Evolutionary conservation across 2,888 invertebrate species (phyloP), one percentile per base, ranked within the genome.

Genomic region (Notodonta dromedarius): DNA sequence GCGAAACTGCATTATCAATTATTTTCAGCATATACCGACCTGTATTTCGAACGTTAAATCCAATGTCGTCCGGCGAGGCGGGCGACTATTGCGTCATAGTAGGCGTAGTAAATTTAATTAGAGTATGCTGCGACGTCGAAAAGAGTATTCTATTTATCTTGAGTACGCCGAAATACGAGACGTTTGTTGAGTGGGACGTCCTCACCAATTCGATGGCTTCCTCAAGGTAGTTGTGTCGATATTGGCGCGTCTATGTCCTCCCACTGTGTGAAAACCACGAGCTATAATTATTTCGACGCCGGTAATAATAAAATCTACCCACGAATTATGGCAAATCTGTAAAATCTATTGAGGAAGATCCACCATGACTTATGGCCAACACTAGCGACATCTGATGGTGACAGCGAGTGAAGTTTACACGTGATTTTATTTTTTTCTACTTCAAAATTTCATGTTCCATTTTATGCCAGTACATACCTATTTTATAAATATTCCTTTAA

Each of bases 321-420:
- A 89, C 93, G 82, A 92, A 89, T 84, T 86, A 84, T 67, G 80
- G 83, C 87, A 87, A 89, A 89, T 86, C 85, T 87, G 84, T 87
- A 90, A 90, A 89, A 83, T 81, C 80, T 87, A 86, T 76, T 86
- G 87, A 87, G 89, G 85, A 88, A 90, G 87, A 90, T 93, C 89
- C 90, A 90, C 93, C 93, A 93, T 93, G 90, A 93, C 90, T 88
- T 91, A 84, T 84, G 77, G 79, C 80, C 85, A 84, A 83, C 85
- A 87, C 84, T 86, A 85, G 88, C 90, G 93, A 90, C 93, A 92
- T 92, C 93, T 92, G 88, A 82, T 86, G 86, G 78, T 87, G 87
- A 79, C 77, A 63, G 64, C 74, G 64, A 69, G 52, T 71, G 76
- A 83, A 86, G 75, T 79, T 82, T 78, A 90, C 93, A 93, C 92